These are phyloP conservation scores for Pachycephala philippinensis DNA, from an alignment of 2,113 vertebrate genomes.

Conservation along the genomic window DNA sequence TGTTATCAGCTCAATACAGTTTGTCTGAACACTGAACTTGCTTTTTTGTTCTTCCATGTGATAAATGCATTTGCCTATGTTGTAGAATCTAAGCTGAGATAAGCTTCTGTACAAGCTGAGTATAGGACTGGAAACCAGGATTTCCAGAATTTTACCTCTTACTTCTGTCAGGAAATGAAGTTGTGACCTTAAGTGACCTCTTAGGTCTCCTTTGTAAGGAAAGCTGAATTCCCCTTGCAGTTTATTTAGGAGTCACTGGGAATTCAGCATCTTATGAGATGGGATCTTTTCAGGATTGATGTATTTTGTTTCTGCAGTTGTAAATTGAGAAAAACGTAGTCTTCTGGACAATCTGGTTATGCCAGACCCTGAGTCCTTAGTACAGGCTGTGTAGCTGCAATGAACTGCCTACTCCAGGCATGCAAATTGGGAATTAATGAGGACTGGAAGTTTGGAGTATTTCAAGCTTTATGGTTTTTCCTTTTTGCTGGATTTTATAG, in stretches of 20 bases:
- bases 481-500: background rate
- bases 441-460: background rate
- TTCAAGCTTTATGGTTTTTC: background rate
- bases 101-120: background rate
- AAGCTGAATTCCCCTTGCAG: background rate
- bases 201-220: background rate
- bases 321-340: background rate
- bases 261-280: background rate
- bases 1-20: slow-evolving; percentile 52
- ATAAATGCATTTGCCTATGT: background rate
- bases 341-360: background rate
- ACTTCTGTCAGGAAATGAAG: background rate
- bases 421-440: background rate
- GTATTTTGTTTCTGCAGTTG: background rate
- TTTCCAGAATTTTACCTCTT: background rate
- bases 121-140: background rate
- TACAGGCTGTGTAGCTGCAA: background rate
- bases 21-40: slow-evolving; percentile 27
- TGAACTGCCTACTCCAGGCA: background rate
- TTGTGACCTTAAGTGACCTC: background rate
- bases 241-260: background rate
- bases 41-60: background rate
- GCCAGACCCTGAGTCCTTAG: background rate
- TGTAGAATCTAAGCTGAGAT: background rate
- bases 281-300: background rate